A percentile compares a stretch with the other conserved stretches of the same genome.
Conservation (phyloP, 1,140 invertebrate genomes). For the Drosophila neocordata region DNA sequence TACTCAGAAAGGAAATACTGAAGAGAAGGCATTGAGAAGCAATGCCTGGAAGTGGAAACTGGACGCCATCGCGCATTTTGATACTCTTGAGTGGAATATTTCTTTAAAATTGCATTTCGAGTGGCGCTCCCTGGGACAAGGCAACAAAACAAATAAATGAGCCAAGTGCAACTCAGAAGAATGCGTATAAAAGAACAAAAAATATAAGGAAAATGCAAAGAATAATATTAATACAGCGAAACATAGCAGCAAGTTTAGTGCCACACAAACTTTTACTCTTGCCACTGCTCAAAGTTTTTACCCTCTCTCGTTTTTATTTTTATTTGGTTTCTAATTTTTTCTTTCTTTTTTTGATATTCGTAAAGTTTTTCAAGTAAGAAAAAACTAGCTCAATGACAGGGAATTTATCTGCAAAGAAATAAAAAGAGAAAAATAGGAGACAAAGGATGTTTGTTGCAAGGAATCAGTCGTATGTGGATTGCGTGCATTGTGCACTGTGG, state of each 20-base stretch:
- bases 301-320: constrained; percentile 36
- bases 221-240: constrained; percentile 68
- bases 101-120: constrained; percentile 66
- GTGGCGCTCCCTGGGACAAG: constrained; percentile 16
- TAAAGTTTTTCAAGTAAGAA: constrained; percentile 34
- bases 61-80: constrained; percentile 41
- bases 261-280: constrained; percentile 42
- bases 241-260: constrained; percentile 52
- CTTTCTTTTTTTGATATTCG: constrained; percentile 26
- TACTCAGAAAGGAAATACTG: constrained; percentile 18
- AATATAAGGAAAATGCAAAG: constrained; percentile 16
- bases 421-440: constrained; percentile 27
- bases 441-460: constrained; percentile 30
- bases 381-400: constrained; percentile 46
- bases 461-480: constrained; percentile 23
- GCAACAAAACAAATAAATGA: constrained; percentile 50
- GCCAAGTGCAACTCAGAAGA: constrained; percentile 29
- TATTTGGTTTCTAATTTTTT: background rate
- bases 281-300: constrained; percentile 36
- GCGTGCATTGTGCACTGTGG: constrained; percentile 31
- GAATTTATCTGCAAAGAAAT: constrained; percentile 28
- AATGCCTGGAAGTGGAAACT: background rate
- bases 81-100: constrained; percentile 60
- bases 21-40: background rate
- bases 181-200: constrained; percentile 39